Evolutionary conservation across 2,888 invertebrate genomes (phyloP), one percentile per base, ranked within the genome.

Genomic region (Megastigmus dorsalis): DNA sequence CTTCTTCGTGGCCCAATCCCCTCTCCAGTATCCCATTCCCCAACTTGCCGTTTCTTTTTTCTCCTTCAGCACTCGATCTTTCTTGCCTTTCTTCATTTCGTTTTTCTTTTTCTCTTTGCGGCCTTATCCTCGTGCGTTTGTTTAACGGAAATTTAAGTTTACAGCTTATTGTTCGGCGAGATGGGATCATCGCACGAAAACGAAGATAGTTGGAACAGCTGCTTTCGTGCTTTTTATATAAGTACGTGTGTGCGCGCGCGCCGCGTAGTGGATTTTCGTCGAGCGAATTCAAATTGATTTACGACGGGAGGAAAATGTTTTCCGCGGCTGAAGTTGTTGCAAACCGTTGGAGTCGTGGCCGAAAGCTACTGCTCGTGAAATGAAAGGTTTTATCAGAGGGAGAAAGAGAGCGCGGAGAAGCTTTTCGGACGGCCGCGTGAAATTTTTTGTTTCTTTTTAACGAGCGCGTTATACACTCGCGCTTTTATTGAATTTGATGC

Each of bases 141-240:
- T 75, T 74, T 78, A 79, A 78, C 76, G 77, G 75, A 79, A 79
- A 77, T 79, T 75, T 63, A 76, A 76, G 73, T 77, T 77, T 79
- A 79, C 75, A 62, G 77, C 77, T 77, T 76, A 77, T 77, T 76
- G 75, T 79, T 73, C 67, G 23, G 45, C 50, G 20, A 52, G 76
- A 78, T 78, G 71, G 72, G 62, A 77, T 77, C 70, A 54, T 43
- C 26, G 68, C 50, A 63, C 52, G 65, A 52, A 60, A 28, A 43
- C 57, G 50, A 66, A 62, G 57, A 59, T 62, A 63, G 36, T 65
- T 48, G 71, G 63, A 65, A 57, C 65, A 71, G 50, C 52, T 52
- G 38, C 38, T 48, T 20, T 15, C 38, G 52, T 52, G 38, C 38
- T 48, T 20, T 15, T 26, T 5, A 5, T 15, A 4, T 15, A n/a